phyloP scores from a whole-genome alignment of 2,888 invertebrate species.

The Geophilus truncorum region DNA sequence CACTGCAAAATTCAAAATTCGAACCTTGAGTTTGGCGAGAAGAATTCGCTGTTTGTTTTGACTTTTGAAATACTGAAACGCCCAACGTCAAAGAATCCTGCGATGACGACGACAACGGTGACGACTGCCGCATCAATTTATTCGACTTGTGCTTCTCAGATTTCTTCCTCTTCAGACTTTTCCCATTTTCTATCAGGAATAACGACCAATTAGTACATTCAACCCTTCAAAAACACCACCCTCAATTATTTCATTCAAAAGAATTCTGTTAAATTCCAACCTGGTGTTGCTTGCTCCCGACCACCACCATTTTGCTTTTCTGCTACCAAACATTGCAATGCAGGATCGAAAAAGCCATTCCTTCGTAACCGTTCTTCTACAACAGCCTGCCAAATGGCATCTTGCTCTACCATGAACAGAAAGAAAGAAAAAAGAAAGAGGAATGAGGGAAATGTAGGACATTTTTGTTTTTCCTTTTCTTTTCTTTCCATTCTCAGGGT shows the following conservation, averaged over 20 bases:
- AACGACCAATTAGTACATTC: neutral
- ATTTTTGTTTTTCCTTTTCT: conserved; percentile 29
- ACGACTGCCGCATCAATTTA: neutral
- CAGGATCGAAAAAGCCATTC: conserved; percentile 34
- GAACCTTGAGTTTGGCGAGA: neutral
- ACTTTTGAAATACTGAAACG: neutral
- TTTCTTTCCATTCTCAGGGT: conserved; percentile 18
- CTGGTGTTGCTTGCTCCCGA: conserved; percentile 12
- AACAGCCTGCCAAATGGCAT: conserved; percentile 41
- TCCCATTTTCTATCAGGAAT: neutral
- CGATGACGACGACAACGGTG: neutral
- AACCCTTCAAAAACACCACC: neutral
- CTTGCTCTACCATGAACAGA: conserved; percentile 38
- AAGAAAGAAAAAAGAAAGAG: conserved; percentile 20
- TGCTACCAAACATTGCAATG: conserved; percentile 10
- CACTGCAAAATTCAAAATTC: too few relatives aligned
- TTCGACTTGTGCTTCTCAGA: neutral
- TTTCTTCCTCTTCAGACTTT: neutral
- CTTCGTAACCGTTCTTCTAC: conserved; percentile 39
- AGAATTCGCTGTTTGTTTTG: neutral
- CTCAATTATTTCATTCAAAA: neutral
- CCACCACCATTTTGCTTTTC: neutral
- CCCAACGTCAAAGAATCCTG: neutral
- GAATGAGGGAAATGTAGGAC: neutral
- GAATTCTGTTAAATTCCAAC: neutral